A percentile compares a stretch with the other conserved stretches of the same genome.
Conservation (phyloP, 2,888 invertebrate species). For the Leptopterna dolabrata region DNA sequence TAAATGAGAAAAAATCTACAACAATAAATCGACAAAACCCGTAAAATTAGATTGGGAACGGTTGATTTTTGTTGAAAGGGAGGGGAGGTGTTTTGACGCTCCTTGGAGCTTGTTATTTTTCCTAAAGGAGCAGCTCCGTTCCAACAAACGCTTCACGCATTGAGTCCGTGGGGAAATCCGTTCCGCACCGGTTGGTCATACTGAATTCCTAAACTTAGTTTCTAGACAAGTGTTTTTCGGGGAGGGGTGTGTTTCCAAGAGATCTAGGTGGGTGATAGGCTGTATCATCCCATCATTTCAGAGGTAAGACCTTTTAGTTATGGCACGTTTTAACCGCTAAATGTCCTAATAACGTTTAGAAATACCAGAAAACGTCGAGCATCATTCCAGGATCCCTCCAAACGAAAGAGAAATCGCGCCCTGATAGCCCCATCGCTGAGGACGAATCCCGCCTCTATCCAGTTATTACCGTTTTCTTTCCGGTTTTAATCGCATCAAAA, state of each 20-base stretch:
- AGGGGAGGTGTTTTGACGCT: neutral
- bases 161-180: neutral
- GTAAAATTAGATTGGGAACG: too few species aligned
- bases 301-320: conserved; percentile 54
- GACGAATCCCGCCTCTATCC: neutral
- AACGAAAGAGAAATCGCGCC: neutral
- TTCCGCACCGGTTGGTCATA: conserved; percentile 5
- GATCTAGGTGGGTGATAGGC: conserved; percentile 60
- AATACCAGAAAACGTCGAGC: neutral
- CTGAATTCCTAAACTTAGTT: conserved; percentile 41
- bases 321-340: neutral
- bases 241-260: conserved; percentile 59
- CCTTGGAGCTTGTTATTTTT: neutral
- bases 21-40: too few species aligned
- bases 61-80: too few species aligned
- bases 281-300: conserved; percentile 60
- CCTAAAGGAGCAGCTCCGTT: neutral
- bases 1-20: too few species aligned
- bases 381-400: neutral
- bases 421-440: neutral
- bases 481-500: neutral
- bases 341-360: neutral
- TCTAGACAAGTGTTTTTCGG: conserved; percentile 50
- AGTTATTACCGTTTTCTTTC: neutral
- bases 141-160: neutral